phyloP scores from a whole-genome alignment of 2,797 vertebrate genomes.

The Thalassophryne amazonica region DNA sequence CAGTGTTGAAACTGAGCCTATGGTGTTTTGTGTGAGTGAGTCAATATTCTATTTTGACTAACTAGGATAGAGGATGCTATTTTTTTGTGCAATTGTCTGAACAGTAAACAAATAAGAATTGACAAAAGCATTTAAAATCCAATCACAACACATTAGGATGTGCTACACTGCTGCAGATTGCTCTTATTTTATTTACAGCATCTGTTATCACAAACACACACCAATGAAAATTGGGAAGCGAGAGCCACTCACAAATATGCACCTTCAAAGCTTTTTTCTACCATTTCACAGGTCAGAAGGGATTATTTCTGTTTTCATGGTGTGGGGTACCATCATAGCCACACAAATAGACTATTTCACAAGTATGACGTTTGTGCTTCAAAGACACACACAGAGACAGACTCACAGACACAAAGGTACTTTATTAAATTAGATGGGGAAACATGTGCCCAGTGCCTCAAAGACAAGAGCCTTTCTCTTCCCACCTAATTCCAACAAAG shows the following conservation, averaged over 20 bases:
- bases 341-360: constrained; percentile 4
- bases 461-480: constrained; percentile 68
- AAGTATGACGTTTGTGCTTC: constrained; percentile 16
- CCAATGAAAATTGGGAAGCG: constrained; percentile 1
- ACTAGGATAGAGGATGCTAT: not conserved
- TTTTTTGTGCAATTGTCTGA: constrained; percentile 1
- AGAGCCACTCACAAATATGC: not conserved
- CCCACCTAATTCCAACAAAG: constrained; percentile 74
- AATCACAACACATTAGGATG: constrained; percentile 23
- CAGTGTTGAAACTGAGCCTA: too few relatives aligned
- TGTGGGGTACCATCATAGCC: constrained; percentile 16
- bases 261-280: constrained; percentile 13
- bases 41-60: too few relatives aligned
- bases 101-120: constrained; percentile 23
- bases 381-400: constrained; percentile 12
- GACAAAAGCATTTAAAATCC: constrained; percentile 27
- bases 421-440: constrained; percentile 74
- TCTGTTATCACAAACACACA: constrained; percentile 45
- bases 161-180: constrained; percentile 15
- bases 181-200: constrained; percentile 18
- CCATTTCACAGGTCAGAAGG: constrained; percentile 37
- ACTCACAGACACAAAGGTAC: constrained; percentile 47
- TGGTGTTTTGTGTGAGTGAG: not conserved
- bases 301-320: constrained; percentile 35
- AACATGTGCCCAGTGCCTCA: constrained; percentile 56